Percentiles rank a stretch among this genome's conserved stretches.
These are phyloP conservation scores for Cecropterus lyciades DNA, from an alignment of 1,140 invertebrate genomes.

Conservation along the genomic window DNA sequence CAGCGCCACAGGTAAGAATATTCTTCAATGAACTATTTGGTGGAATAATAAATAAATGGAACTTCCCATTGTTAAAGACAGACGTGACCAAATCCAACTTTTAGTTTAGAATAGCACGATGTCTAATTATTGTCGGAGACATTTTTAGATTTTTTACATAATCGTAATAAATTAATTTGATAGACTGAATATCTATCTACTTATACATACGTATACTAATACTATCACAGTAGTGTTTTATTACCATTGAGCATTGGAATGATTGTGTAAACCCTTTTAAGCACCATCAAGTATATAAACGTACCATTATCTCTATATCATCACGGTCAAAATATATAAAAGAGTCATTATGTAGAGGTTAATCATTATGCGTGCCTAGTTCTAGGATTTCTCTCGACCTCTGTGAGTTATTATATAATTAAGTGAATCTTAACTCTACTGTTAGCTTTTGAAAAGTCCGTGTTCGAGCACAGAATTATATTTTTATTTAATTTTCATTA, in stretches of 20 bases:
- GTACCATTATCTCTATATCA: background rate
- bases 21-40: slow-evolving; percentile 13
- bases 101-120: background rate
- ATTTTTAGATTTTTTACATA: background rate
- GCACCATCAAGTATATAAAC: background rate
- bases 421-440: background rate
- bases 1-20: slow-evolving; percentile 6
- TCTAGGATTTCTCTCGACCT: slow-evolving; percentile 1
- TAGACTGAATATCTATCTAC: too few relatives aligned
- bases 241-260: too few relatives aligned
- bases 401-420: background rate
- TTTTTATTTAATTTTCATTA: too few relatives aligned
- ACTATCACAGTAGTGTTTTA: too few relatives aligned
- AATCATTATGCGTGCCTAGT: slow-evolving; percentile 1
- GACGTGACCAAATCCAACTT: slow-evolving; percentile 2
- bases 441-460: background rate
- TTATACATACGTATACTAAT: too few relatives aligned
- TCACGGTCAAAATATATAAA: slow-evolving; percentile 2
- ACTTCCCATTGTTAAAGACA: slow-evolving; percentile 6
- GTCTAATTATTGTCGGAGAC: background rate
- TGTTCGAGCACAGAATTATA: background rate
- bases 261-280: too few relatives aligned
- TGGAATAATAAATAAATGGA: slow-evolving; percentile 12
- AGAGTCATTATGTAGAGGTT: background rate
- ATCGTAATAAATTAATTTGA: too few relatives aligned